Conservation (phyloP, 2,797 vertebrate genomes). For the Luscinia luscinia region DNA sequence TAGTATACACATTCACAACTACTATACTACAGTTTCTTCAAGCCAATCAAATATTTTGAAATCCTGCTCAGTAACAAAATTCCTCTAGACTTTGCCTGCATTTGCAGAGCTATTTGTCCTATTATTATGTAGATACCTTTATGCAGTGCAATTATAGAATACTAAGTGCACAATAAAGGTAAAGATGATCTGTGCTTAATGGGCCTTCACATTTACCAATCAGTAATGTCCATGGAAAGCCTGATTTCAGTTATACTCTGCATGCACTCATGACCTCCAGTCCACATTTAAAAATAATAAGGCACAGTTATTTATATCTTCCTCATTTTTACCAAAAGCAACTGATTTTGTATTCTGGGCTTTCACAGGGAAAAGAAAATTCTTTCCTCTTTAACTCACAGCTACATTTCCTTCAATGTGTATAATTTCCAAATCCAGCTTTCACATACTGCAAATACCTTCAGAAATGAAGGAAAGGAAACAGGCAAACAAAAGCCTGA, state of each 20-base stretch:
- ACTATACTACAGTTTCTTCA: not conserved
- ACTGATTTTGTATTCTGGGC: not conserved
- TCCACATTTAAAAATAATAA: not conserved
- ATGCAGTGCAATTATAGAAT: not conserved
- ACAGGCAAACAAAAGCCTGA: not conserved
- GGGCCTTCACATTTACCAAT: not conserved
- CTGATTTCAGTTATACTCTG: constrained; percentile 5
- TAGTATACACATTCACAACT: not conserved
- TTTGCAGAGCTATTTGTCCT: not conserved
- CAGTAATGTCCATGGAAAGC: not conserved
- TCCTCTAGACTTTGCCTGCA: not conserved
- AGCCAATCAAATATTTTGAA: not conserved
- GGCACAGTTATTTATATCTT: not conserved
- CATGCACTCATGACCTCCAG: not conserved
- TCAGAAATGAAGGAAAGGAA: not conserved
- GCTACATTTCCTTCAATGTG: not conserved
- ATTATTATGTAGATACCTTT: not conserved
- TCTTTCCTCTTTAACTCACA: not conserved
- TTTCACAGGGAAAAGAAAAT: not conserved
- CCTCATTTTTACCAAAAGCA: not conserved
- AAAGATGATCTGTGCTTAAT: constrained; percentile 7
- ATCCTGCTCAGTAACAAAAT: not conserved
- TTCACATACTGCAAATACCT: not conserved
- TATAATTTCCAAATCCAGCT: not conserved
- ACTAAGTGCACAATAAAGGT: not conserved